Base-by-base conservation (phyloP, 2,797 vertebrate species). In the Threskiornis aethiopicus region DNA sequence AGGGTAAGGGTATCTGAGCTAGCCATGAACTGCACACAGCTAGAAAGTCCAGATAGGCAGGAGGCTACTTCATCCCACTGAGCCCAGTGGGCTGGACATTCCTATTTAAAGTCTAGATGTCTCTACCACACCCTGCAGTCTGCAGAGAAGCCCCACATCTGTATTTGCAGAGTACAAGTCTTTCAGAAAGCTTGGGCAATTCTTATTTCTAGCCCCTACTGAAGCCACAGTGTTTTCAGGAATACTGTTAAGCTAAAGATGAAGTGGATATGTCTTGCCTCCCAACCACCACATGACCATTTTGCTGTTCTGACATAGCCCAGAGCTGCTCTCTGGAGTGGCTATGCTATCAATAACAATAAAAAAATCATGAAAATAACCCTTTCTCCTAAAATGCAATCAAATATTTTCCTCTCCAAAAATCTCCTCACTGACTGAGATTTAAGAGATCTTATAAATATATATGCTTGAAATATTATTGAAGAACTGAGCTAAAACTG, bases 331-430 rank as follows among this genome's bases (percentile, higher is more conserved):
- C 29, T 89, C 69, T 90, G 79, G 76, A 79, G 54, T n/a, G 58
- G 33, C 51, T 90, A 1, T 24, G 31, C 51, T 95, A 93, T 96
- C 54, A 91, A 66, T 90, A 94, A 82, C 51, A 96, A 86, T 91
- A 55, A 75, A 89, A 90, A 78, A 64, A 44, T 58, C 46, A 81
- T 13, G 42, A 91, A 91, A 93, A 96, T 96, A 92, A 79, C 72
- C 89, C 66, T 94, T 96, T 82, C 69, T 81, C 41, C 47, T 78
- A 70, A 94, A 96, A 93, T 93, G 39, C 51, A 95, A 91, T 95
- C 65, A 90, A 76, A 71, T 80, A 42, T 78, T 92, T 96, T 83
- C 41, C 47, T 89, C 86, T 87, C 71, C 47, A 84, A 93, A 91
- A 92, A 57, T 65, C 57, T 78, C 19, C 47, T 91, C 42, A 58